phyloP scores from a whole-genome alignment of 2,113 vertebrate genomes.

The Hippocampus abdominalis region DNA sequence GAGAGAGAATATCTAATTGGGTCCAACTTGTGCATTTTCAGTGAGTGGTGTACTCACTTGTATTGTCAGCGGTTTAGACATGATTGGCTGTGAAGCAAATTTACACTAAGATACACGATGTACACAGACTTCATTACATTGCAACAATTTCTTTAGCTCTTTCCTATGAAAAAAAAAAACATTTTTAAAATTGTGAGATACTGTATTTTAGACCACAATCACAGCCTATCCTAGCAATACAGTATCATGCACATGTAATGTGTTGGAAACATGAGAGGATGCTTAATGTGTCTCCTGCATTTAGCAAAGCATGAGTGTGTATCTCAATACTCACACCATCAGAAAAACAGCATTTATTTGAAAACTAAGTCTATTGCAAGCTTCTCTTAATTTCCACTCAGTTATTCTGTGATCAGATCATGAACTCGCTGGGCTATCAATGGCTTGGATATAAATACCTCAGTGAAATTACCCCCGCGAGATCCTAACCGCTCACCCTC shows the following conservation, averaged over 20 bases:
- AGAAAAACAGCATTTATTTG: slow-evolving; percentile 40
- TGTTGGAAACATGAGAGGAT: neutral
- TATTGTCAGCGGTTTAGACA: too few relatives aligned
- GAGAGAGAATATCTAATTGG: too few relatives aligned
- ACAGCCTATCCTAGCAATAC: neutral
- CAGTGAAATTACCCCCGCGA: slow-evolving; percentile 56
- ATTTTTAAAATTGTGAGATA: neutral
- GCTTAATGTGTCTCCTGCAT: neutral
- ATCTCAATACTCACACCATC: slow-evolving; percentile 29
- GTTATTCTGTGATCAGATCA: slow-evolving; percentile 47
- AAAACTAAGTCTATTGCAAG: slow-evolving; percentile 9
- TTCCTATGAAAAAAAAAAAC: too few relatives aligned
- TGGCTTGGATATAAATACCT: slow-evolving; percentile 64
- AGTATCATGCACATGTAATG: neutral
- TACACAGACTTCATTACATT: too few relatives aligned
- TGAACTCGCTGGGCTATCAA: slow-evolving; percentile 48
- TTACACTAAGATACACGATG: too few relatives aligned
- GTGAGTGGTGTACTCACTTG: too few relatives aligned
- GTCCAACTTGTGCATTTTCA: too few relatives aligned
- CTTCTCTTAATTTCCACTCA: slow-evolving; percentile 42
- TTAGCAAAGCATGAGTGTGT: neutral
- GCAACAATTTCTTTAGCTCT: too few relatives aligned
- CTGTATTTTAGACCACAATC: neutral
- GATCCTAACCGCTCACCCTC: slow-evolving; percentile 42
- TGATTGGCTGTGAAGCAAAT: too few relatives aligned